Conservation (phyloP, 1,140 invertebrate genomes). For the Acromyrmex echinatior region DNA sequence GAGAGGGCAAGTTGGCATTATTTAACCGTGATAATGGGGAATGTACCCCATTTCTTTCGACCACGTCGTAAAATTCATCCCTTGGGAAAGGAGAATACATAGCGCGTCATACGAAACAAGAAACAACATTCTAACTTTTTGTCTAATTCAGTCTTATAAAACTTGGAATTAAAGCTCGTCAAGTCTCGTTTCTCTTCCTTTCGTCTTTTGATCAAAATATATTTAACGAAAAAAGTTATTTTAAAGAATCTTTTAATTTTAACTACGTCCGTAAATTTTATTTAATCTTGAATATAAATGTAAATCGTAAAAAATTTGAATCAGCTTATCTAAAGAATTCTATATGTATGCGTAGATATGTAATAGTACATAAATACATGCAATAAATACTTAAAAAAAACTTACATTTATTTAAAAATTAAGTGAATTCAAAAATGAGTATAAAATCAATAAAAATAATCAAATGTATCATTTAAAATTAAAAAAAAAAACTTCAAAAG, state of each 20-base stretch:
- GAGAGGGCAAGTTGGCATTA: slow-evolving; percentile 60
- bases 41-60: slow-evolving; percentile 62
- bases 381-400: no score
- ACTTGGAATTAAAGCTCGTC: slow-evolving; percentile 7
- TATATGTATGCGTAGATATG: background rate
- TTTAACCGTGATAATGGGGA: slow-evolving; percentile 59
- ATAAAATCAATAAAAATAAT: no score
- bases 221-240: background rate
- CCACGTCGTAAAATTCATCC: slow-evolving; percentile 66
- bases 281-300: background rate
- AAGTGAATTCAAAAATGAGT: no score
- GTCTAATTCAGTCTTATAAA: slow-evolving; percentile 38
- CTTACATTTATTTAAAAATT: no score
- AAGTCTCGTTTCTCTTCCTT: background rate
- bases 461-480: no score
- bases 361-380: background rate
- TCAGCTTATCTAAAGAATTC: background rate
- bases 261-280: slow-evolving; percentile 3
- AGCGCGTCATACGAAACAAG: background rate
- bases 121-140: slow-evolving; percentile 41
- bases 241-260: background rate
- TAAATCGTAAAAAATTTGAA: background rate
- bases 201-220: background rate
- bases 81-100: slow-evolving; percentile 16
- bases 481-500: no score